Conservation (phyloP, 2,113 vertebrate species). For the Xiphophorus hellerii region DNA sequence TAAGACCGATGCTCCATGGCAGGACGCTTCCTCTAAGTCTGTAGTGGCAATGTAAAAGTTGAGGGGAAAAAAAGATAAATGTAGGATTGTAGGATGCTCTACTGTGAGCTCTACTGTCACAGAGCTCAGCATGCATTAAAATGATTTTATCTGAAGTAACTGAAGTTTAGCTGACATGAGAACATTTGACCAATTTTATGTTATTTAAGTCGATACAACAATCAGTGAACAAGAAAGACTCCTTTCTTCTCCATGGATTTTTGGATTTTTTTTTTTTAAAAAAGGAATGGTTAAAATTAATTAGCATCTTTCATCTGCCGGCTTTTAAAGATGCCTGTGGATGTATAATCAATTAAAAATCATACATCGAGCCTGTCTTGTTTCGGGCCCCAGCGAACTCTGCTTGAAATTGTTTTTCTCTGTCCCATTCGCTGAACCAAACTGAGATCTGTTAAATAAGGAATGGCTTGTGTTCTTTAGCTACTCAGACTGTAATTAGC, state of each 20-base stretch:
- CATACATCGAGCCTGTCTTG: constrained; percentile 27
- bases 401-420: constrained; percentile 17
- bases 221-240: background rate
- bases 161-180: background rate
- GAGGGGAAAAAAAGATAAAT: constrained; percentile 20
- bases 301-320: constrained; percentile 3
- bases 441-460: constrained; percentile 45
- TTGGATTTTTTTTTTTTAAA: background rate
- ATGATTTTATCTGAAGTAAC: constrained; percentile 4
- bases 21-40: constrained; percentile 22
- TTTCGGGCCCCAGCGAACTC: constrained; percentile 2
- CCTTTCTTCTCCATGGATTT: background rate
- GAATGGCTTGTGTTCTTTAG: background rate
- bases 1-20: constrained; percentile 31
- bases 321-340: background rate
- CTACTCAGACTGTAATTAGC: too few relatives aligned
- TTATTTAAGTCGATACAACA: constrained; percentile 7
- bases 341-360: constrained; percentile 24
- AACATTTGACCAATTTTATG: background rate
- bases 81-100: background rate
- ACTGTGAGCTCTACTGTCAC: background rate
- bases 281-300: constrained; percentile 2
- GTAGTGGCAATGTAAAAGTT: constrained; percentile 13
- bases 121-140: background rate
- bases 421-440: constrained; percentile 35